These are phyloP conservation scores for Epinephelus cyanopodus DNA, from an alignment of 2,113 vertebrate species.

Conservation along the genomic window DNA sequence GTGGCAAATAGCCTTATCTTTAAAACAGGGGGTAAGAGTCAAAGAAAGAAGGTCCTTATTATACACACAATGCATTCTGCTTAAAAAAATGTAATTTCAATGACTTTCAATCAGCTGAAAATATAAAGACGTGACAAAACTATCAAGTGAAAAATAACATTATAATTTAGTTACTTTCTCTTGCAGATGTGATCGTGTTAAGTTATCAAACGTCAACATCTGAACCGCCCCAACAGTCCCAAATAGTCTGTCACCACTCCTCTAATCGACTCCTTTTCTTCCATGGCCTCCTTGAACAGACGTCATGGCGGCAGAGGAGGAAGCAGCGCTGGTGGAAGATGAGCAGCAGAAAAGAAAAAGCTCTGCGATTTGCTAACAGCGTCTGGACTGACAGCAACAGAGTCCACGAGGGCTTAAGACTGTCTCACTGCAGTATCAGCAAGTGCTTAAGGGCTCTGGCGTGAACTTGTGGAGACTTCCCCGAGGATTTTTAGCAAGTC, in stretches of 20 bases:
- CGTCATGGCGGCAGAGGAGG: neutral
- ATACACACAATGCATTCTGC: neutral
- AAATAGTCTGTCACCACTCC: neutral
- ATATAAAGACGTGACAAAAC: no score
- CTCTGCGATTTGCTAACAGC: neutral
- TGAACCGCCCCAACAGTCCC: neutral
- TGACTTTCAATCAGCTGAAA: no score
- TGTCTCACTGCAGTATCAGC: slow-evolving; percentile 47
- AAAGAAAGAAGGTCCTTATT: neutral
- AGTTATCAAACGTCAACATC: no score
- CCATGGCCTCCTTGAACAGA: neutral
- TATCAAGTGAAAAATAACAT: no score
- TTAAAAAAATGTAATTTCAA: no score
- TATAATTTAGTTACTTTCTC: no score
- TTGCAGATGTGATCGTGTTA: no score
- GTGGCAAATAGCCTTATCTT: neutral
- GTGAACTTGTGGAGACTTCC: slow-evolving; percentile 32
- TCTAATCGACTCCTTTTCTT: neutral
- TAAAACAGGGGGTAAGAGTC: neutral
- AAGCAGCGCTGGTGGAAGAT: neutral
- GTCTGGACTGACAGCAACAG: slow-evolving; percentile 6
- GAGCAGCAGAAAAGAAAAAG: neutral
- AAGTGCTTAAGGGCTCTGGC: slow-evolving; percentile 42
- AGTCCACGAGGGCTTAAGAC: slow-evolving; percentile 30
- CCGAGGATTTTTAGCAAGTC: neutral